A percentile compares a stretch with the other conserved stretches of the same genome.
Evolutionary conservation across 2,113 vertebrate genomes (phyloP).

Genomic region (Tylochromis polylepis): DNA sequence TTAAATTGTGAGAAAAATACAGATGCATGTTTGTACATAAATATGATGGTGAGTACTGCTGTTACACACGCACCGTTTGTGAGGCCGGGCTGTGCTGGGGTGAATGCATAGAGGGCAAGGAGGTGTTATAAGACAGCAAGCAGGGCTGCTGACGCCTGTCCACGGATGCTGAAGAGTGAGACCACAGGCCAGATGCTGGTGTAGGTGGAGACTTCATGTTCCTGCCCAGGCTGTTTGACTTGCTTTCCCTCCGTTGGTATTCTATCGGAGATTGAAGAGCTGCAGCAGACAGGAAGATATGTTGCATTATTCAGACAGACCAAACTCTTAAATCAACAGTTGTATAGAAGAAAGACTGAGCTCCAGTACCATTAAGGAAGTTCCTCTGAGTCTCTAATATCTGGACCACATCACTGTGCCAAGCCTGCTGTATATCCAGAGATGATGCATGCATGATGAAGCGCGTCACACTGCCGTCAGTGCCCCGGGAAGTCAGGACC

Average conservation of each 20-base stretch:
- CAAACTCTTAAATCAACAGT: neutral
- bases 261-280: slow-evolving; percentile 81
- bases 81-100: slow-evolving; percentile 31
- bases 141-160: slow-evolving; percentile 66
- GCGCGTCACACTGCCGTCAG: slow-evolving; percentile 73
- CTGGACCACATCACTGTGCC: slow-evolving; percentile 80
- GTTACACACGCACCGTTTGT: neutral
- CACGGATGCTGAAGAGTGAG: slow-evolving; percentile 71
- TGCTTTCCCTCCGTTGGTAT: slow-evolving; percentile 83
- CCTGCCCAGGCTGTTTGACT: slow-evolving; percentile 81
- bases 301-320: neutral
- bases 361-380: slow-evolving; percentile 83
- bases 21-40: neutral
- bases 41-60: neutral
- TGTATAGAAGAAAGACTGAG: neutral
- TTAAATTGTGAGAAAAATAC: neutral
- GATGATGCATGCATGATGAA: slow-evolving; percentile 77
- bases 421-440: slow-evolving; percentile 73
- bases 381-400: slow-evolving; percentile 86
- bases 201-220: slow-evolving; percentile 46
- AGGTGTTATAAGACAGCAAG: slow-evolving; percentile 72
- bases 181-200: slow-evolving; percentile 41
- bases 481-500: slow-evolving; percentile 81
- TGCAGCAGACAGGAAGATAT: slow-evolving; percentile 11
- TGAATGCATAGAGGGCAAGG: slow-evolving; percentile 76